Evolutionary conservation across 2,888 invertebrate species (phyloP).

Genomic region (Phengaris arion): DNA sequence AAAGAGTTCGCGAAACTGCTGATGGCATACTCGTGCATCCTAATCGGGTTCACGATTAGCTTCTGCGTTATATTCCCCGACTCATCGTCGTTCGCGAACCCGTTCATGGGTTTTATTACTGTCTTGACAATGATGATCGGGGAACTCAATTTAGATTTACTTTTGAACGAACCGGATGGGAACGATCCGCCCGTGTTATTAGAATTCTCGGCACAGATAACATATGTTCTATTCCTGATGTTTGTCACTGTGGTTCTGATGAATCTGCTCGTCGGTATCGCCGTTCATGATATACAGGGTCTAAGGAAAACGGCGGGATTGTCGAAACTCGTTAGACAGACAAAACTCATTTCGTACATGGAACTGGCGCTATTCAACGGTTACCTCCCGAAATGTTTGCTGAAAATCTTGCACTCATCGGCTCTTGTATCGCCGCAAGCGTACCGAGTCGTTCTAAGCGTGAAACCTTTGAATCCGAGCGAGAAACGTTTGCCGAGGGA

Average conservation of each 20-base stretch:
- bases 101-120: conserved; percentile 90
- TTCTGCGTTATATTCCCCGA: conserved; percentile 93
- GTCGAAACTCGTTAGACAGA: conserved; percentile 90
- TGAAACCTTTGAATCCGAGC: conserved; percentile 90
- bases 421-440: conserved; percentile 90
- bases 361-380: conserved; percentile 90
- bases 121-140: conserved; percentile 95
- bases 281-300: conserved; percentile 92
- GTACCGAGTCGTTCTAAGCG: conserved; percentile 88
- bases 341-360: conserved; percentile 92
- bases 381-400: conserved; percentile 85
- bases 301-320: conserved; percentile 91
- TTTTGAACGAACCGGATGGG: conserved; percentile 87
- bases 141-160: conserved; percentile 87
- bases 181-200: conserved; percentile 87
- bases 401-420: conserved; percentile 87
- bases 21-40: conserved; percentile 89
- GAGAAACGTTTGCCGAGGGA: conserved; percentile 89
- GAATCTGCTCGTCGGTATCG: conserved; percentile 92
- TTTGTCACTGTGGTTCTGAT: conserved; percentile 92
- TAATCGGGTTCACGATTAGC: conserved; percentile 92
- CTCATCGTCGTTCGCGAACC: conserved; percentile 89
- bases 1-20: conserved; percentile 92
- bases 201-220: conserved; percentile 90
- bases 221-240: conserved; percentile 88